phyloP scores from a whole-genome alignment of 2,797 vertebrate species.

The Acipenser transmontanus region DNA sequence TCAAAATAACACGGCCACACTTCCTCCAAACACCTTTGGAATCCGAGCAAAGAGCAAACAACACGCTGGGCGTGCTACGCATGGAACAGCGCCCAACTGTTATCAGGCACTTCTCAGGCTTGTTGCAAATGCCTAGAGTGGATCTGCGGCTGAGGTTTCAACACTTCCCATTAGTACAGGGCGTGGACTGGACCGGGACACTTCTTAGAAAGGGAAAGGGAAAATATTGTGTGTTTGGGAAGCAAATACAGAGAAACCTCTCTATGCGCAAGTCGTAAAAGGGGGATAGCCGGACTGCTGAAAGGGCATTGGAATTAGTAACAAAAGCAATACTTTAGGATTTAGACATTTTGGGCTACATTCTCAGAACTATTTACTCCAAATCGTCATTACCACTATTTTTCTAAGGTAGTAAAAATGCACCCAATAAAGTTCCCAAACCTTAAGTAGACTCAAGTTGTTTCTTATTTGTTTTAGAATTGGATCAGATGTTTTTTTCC shows the following conservation, averaged over 20 bases:
- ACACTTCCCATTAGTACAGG: constrained; percentile 9
- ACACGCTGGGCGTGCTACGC: not conserved
- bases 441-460: too few relatives aligned
- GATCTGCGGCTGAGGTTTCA: constrained; percentile 25
- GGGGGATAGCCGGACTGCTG: too few relatives aligned
- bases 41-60: constrained; percentile 13
- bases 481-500: too few relatives aligned
- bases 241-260: not conserved
- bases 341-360: too few relatives aligned
- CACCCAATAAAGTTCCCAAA: too few relatives aligned
- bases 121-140: constrained; percentile 14
- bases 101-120: constrained; percentile 22
- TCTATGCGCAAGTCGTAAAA: too few relatives aligned
- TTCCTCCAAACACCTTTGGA: constrained; percentile 17
- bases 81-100: constrained; percentile 16
- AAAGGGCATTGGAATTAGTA: too few relatives aligned
- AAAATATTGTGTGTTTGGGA: constrained; percentile 12
- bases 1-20: constrained; percentile 21
- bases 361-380: too few relatives aligned
- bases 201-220: not conserved
- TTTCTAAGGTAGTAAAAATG: too few relatives aligned
- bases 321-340: too few relatives aligned
- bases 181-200: constrained; percentile 12
- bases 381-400: too few relatives aligned
- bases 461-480: too few relatives aligned